phyloP scores from a whole-genome alignment of 2,888 invertebrate genomes.

The Cenopis cana region DNA sequence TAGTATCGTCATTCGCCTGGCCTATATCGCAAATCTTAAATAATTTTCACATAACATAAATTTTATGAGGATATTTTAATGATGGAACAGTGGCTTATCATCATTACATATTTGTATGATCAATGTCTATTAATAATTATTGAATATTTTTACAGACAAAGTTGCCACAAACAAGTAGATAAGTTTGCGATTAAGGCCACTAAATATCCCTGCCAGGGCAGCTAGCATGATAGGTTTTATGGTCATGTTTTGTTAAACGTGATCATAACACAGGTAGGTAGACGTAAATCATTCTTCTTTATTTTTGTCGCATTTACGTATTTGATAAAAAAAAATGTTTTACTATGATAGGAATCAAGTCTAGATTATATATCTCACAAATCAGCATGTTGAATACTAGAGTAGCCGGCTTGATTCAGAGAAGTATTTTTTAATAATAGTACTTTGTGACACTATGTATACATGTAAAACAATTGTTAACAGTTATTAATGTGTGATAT shows the following conservation, averaged over 20 bases:
- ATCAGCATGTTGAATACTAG: slow-evolving; percentile 1
- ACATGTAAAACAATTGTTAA: slow-evolving; percentile 43
- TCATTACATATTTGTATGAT: not conserved
- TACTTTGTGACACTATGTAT: slow-evolving; percentile 42
- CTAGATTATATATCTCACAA: not conserved
- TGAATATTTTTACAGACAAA: not conserved
- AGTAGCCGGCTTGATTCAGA: not conserved
- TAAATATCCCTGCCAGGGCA: not conserved
- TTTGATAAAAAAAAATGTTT: not conserved
- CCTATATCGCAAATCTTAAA: too few relatives aligned
- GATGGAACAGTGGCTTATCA: not conserved
- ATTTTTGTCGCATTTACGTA: not conserved
- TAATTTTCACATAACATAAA: not conserved
- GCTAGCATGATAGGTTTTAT: not conserved
- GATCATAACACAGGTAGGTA: too few relatives aligned
- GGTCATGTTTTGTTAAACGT: not conserved
- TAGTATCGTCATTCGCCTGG: not conserved
- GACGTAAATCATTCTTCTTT: not conserved
- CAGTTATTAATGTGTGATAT: slow-evolving; percentile 54
- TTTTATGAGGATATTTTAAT: not conserved
- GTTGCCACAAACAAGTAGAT: too few relatives aligned
- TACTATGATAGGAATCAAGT: not conserved
- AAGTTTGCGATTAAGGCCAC: not conserved
- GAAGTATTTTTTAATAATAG: slow-evolving; percentile 33
- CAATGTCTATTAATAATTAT: not conserved